A percentile compares a stretch with the other conserved stretches of the same genome.
Evolutionary conservation across 1,140 invertebrate genomes (phyloP).

Genomic region (Drepana arcuata): DNA sequence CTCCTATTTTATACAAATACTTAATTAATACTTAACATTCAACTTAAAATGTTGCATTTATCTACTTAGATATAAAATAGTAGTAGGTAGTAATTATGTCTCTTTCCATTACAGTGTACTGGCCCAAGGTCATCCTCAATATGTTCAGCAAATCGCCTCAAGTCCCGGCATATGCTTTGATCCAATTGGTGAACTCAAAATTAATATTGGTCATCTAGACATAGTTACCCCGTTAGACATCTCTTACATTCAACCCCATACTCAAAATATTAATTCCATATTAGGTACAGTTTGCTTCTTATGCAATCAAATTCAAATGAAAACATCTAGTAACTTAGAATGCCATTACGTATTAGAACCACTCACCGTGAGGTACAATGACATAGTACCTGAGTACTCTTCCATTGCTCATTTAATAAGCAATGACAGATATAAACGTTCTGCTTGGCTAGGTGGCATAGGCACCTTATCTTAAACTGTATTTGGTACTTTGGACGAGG

Average conservation of each 20-base stretch:
- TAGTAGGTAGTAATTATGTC: too few relatives aligned
- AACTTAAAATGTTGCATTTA: too few relatives aligned
- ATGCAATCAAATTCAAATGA: constrained; percentile 10
- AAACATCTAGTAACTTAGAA: constrained; percentile 7
- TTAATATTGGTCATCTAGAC: constrained; percentile 10
- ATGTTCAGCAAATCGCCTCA: constrained; percentile 10
- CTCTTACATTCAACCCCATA: constrained; percentile 13
- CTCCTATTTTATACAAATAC: too few relatives aligned
- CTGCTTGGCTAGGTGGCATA: constrained; percentile 17
- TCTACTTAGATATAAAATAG: too few relatives aligned
- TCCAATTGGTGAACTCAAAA: constrained; percentile 16
- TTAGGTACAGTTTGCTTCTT: constrained; percentile 6
- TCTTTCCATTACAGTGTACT: constrained; percentile 16
- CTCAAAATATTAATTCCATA: constrained; percentile 9
- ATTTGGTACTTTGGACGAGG: constrained; percentile 17
- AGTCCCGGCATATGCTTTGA: constrained; percentile 21
- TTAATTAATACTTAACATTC: too few relatives aligned
- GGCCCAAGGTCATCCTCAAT: constrained; percentile 10
- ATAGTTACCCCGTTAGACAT: constrained; percentile 12
- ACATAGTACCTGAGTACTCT: constrained; percentile 12
- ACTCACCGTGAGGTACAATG: constrained; percentile 10
- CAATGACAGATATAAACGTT: constrained; percentile 3
- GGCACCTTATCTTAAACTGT: constrained; percentile 14
- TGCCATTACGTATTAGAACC: constrained; percentile 13
- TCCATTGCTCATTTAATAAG: constrained; percentile 14